phyloP scores from a whole-genome alignment of 1,140 invertebrate genomes.

The Phymastichus coffea region DNA sequence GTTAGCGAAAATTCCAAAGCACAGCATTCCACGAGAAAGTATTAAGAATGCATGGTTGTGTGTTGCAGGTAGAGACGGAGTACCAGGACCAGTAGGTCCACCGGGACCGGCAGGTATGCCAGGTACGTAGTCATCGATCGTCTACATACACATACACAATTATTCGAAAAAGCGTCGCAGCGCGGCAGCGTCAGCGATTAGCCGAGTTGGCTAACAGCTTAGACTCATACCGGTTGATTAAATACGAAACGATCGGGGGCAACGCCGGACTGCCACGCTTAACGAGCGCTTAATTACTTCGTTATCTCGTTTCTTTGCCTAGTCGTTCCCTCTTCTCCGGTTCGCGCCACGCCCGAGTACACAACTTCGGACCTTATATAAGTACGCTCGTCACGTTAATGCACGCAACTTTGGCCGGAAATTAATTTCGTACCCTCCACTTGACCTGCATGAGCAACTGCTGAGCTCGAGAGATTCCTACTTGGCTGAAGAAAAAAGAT shows the following conservation, averaged over 20 bases:
- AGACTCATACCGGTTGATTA: constrained; percentile 42
- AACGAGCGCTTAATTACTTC: constrained; percentile 40
- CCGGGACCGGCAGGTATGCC: constrained; percentile 40
- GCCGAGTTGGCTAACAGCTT: constrained; percentile 35
- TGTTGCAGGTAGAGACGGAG: constrained; percentile 33
- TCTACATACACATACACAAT: neutral
- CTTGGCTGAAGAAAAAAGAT: too few relatives aligned
- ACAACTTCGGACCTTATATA: constrained; percentile 11
- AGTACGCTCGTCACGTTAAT: constrained; percentile 21
- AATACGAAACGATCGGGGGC: constrained; percentile 37
- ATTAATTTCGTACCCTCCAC: too few relatives aligned
- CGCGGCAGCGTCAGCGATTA: too few relatives aligned
- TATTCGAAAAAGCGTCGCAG: neutral
- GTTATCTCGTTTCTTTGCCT: constrained; percentile 38
- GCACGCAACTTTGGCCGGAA: constrained; percentile 26
- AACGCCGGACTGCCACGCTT: constrained; percentile 3
- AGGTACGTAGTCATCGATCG: constrained; percentile 26
- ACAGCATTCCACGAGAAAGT: too few relatives aligned
- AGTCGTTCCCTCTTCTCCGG: too few relatives aligned
- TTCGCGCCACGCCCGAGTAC: neutral
- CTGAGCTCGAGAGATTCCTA: too few relatives aligned
- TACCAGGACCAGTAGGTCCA: constrained; percentile 40
- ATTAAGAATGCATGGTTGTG: too few relatives aligned
- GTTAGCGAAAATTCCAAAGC: too few relatives aligned
- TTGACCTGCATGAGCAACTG: too few relatives aligned